These are phyloP conservation scores for Promerops cafer DNA, from an alignment of 2,113 vertebrate genomes.

Conservation along the genomic window DNA sequence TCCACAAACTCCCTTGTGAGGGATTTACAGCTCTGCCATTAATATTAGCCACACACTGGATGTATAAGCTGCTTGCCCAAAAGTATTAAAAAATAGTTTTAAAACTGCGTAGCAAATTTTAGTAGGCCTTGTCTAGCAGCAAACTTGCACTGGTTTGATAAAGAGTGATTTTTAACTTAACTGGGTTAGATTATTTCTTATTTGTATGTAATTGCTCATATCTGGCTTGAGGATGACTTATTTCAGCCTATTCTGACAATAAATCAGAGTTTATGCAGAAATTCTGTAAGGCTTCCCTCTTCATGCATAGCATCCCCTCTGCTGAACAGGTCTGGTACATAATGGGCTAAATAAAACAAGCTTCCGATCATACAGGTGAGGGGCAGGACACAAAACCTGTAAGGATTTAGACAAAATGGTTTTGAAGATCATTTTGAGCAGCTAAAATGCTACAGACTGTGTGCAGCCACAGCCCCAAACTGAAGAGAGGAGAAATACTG, in stretches of 20 bases:
- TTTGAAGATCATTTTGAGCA: neutral
- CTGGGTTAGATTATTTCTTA: neutral
- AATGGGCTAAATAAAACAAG: neutral
- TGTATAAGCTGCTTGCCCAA: neutral
- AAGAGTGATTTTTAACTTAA: neutral
- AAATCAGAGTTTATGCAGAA: neutral
- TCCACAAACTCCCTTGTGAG: constrained; percentile 32
- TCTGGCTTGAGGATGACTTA: neutral
- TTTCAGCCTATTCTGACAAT: neutral
- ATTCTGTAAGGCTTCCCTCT: neutral
- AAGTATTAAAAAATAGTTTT: constrained; percentile 2
- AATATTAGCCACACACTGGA: neutral
- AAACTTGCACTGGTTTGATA: neutral
- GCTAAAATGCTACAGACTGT: neutral
- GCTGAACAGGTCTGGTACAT: neutral
- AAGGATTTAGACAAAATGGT: neutral
- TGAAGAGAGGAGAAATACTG: neutral
- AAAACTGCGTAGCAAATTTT: neutral
- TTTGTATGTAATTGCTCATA: neutral
- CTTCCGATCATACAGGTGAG: neutral
- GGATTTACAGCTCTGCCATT: constrained; percentile 38
- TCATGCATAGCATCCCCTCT: neutral
- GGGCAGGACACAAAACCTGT: neutral
- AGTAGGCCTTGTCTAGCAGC: neutral
- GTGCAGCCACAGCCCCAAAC: neutral